A percentile compares a stretch with the other conserved stretches of the same genome.
These are phyloP conservation scores for Pterois miles DNA, from an alignment of 2,797 vertebrate genomes.

Conservation along the genomic window DNA sequence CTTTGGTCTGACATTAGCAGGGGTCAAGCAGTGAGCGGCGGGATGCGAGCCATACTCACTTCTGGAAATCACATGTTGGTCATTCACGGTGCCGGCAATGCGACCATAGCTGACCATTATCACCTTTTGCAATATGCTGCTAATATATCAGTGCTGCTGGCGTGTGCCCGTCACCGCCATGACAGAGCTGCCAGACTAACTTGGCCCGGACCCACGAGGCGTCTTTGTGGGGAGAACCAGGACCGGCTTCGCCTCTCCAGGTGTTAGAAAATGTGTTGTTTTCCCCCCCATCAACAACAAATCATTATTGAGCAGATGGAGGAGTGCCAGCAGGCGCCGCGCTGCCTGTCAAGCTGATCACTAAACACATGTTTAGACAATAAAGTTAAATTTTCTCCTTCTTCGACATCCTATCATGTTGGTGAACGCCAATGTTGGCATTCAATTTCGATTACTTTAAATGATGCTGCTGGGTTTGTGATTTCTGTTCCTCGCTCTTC, in stretches of 20 bases:
- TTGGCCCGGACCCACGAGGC: constrained; percentile 40
- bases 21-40: too few relatives aligned
- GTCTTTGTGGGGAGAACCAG: constrained; percentile 16
- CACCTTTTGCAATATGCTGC: constrained; percentile 6
- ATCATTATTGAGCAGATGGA: constrained; percentile 72
- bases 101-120: not conserved
- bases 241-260: constrained; percentile 50
- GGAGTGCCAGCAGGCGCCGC: constrained; percentile 48
- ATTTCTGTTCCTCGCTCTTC: constrained; percentile 31
- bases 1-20: too few relatives aligned
- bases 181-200: constrained; percentile 46
- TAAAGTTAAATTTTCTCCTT: constrained; percentile 61
- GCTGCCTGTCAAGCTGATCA: constrained; percentile 62
- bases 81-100: not conserved
- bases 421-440: constrained; percentile 6
- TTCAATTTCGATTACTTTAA: constrained; percentile 36
- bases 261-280: constrained; percentile 59
- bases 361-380: constrained; percentile 60
- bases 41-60: too few relatives aligned
- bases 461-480: constrained; percentile 33
- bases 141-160: constrained; percentile 7
- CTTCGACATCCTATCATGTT: constrained; percentile 23
- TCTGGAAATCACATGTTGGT: not conserved
- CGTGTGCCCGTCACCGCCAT: constrained; percentile 38
- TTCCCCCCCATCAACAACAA: constrained; percentile 45